Conservation (phyloP, 92 coral and sea anemone genomes). For the Porites lobata region DNA sequence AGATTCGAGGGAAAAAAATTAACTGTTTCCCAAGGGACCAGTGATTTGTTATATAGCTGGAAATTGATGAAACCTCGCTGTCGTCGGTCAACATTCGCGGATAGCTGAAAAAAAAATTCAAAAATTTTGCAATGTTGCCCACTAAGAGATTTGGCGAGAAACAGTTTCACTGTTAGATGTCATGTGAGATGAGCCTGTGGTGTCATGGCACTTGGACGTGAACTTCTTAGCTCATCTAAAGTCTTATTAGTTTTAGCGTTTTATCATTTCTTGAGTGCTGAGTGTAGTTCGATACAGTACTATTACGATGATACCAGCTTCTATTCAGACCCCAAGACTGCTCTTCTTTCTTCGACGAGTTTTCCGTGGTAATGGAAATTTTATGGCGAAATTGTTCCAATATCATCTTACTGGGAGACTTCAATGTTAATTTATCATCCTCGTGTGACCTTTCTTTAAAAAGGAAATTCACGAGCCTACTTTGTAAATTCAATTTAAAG, state of each 20-base stretch:
- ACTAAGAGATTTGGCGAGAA: too few species aligned
- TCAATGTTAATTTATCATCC: constrained; percentile 21
- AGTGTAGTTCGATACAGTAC: background rate
- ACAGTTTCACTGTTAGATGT: too few species aligned
- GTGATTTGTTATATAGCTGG: too few species aligned
- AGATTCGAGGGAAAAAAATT: too few species aligned
- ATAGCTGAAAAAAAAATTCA: too few species aligned
- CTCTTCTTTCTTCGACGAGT: constrained; percentile 25
- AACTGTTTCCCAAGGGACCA: too few species aligned
- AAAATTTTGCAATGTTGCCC: too few species aligned
- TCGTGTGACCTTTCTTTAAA: constrained; percentile 16
- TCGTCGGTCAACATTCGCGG: too few species aligned
- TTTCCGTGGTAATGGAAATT: constrained; percentile 19
- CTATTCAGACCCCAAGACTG: constrained; percentile 31
- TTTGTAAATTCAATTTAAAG: constrained; percentile 35
- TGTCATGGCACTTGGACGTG: constrained; percentile 15
- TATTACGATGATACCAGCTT: constrained; percentile 26
- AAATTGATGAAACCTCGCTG: too few species aligned
- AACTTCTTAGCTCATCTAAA: constrained; percentile 6
- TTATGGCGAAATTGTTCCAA: constrained; percentile 43
- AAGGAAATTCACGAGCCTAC: constrained; percentile 19
- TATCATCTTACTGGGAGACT: constrained; percentile 52
- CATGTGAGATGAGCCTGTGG: too few species aligned
- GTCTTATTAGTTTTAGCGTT: constrained; percentile 1
- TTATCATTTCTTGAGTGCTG: constrained; percentile 18